Conservation (phyloP, 1,140 invertebrate species). For the Sitophilus oryzae region DNA sequence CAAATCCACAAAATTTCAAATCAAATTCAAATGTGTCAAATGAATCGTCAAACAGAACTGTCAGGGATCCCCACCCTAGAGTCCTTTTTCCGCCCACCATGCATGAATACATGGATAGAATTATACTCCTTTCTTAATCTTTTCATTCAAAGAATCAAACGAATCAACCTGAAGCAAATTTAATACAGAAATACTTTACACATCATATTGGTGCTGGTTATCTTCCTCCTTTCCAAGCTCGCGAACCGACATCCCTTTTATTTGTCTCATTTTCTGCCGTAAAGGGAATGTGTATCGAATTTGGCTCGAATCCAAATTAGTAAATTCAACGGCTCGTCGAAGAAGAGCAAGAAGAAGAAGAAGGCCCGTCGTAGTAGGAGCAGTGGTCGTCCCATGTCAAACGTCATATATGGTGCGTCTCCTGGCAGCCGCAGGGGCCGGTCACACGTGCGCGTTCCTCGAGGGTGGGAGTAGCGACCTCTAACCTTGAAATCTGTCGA, state of each 20-base stretch:
- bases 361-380: too few relatives aligned
- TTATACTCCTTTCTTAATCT: too few relatives aligned
- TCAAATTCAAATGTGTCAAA: too few relatives aligned
- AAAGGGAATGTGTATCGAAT: conserved; percentile 40
- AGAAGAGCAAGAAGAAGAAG: too few relatives aligned
- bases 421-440: conserved; percentile 12
- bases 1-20: too few relatives aligned
- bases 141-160: too few relatives aligned
- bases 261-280: conserved; percentile 34
- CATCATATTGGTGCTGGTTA: background rate
- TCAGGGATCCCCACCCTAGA: too few relatives aligned
- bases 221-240: background rate
- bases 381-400: conserved; percentile 34
- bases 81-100: too few relatives aligned
- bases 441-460: conserved; percentile 21
- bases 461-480: conserved; percentile 5
- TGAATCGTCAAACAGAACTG: too few relatives aligned
- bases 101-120: too few relatives aligned
- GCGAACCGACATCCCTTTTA: conserved; percentile 27
- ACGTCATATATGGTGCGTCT: conserved; percentile 40
- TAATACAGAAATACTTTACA: background rate
- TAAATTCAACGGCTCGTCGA: conserved; percentile 35
- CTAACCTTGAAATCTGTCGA: conserved; percentile 1
- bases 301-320: conserved; percentile 41
- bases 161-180: background rate